Evolutionary conservation across 2,888 invertebrate genomes (phyloP), one percentile per base, ranked within the genome.

Genomic region (Dryobotodes eremita): DNA sequence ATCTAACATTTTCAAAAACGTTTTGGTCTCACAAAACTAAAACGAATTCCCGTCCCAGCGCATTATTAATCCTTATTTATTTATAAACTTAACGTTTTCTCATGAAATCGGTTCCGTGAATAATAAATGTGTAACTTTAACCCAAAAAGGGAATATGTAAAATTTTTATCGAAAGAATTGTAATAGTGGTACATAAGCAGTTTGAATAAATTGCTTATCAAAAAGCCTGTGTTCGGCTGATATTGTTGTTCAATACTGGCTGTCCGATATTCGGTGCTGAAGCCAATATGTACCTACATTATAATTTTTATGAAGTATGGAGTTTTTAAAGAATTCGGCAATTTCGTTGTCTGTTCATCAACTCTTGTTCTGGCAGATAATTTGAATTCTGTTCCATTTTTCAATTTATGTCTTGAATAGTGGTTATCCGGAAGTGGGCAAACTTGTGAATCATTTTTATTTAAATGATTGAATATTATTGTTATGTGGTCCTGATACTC

Each of bases 171-270:
- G 79, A 59, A 77, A 71, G 71, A 86, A n/a, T 68, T 66, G 86
- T 83, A 77, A 87, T 74, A 74, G 68, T 68, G 77, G 59, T 15
- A 65, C 10, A 72, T 71, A 69, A 71, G 83, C 73, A 84, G 73
- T 79, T 85, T 74, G 71, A 71, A 86, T 78, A 85, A 87, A 86
- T 87, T 87, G 81, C 71, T 87, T 78, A 87, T 80, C 73, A 86
- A 69, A 87, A 87, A 74, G 48, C 85, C 71, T 71, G 59, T 76
- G 72, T 64, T 73, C 48, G 46, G 55, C 75, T 53, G 61, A 71
- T 79, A 75, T 75, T 77, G 75, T 76, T 75, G 65, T 55, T 70
- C 62, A 62, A 77, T 75, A 73, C 72, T 53, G 71, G 64, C 36
- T 1, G 53, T 31, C 55, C 71, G 85, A 74, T 83, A 72, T 80